Conservation (phyloP, 2,113 vertebrate species). For the Pandion haliaetus region DNA sequence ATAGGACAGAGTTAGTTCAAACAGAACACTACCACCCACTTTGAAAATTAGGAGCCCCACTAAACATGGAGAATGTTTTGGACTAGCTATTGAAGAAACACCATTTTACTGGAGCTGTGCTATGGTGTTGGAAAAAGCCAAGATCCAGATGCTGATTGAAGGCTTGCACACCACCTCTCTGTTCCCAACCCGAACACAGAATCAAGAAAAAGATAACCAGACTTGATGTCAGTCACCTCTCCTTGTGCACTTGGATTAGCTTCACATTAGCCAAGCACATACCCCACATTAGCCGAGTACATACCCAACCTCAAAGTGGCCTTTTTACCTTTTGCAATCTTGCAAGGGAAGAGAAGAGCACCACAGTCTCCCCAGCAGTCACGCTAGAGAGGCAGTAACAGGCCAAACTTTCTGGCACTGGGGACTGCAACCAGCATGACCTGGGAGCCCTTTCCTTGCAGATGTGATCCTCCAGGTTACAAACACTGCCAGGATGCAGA, state of each 20-base stretch:
- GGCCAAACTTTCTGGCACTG: not conserved
- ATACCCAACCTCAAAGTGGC: not conserved
- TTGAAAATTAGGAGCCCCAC: not conserved
- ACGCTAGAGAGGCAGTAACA: not conserved
- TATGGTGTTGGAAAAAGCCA: not conserved
- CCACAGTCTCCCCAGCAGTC: not conserved
- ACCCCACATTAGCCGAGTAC: not conserved
- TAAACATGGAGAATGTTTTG: not conserved
- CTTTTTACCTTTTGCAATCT: not conserved
- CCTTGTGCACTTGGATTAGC: not conserved
- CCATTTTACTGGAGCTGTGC: not conserved
- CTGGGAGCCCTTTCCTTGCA: not conserved
- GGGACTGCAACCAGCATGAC: not conserved
- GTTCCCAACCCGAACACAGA: not conserved
- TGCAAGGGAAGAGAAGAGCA: not conserved
- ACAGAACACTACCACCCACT: not conserved
- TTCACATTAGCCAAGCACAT: not conserved
- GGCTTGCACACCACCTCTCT: rapidly evolving
- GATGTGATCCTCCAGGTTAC: not conserved
- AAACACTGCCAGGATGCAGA: not conserved
- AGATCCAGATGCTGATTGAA: not conserved
- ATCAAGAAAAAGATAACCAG: not conserved
- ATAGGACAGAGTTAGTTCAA: not conserved
- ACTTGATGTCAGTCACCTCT: not conserved
- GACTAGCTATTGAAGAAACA: not conserved